Conservation (phyloP, 2,113 vertebrate genomes). For the Trichomycterus rosablanca region DNA sequence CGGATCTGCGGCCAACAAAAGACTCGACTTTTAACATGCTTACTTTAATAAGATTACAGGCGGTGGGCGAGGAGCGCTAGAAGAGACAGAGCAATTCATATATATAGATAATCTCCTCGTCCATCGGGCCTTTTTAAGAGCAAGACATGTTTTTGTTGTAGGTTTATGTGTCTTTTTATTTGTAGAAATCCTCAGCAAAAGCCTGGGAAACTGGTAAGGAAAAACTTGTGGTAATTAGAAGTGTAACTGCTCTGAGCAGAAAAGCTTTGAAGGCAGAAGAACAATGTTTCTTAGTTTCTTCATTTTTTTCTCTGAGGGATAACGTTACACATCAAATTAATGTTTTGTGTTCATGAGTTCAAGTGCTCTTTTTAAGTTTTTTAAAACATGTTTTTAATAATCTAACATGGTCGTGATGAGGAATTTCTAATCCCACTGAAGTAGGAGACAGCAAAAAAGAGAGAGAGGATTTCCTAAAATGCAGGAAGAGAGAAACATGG, state of each 20-base stretch:
- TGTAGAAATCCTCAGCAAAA: constrained; percentile 34
- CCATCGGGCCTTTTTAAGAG: constrained; percentile 19
- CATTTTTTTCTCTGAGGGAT: no score
- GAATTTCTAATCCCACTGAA: constrained; percentile 10
- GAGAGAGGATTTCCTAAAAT: constrained; percentile 50
- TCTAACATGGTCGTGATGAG: neutral
- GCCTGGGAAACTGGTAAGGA: constrained; percentile 30
- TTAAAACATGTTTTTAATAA: no score
- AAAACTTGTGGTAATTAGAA: constrained; percentile 26
- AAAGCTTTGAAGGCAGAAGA: constrained; percentile 36
- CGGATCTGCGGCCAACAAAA: constrained; percentile 31
- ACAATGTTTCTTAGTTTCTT: neutral
- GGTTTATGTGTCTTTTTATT: constrained; percentile 38
- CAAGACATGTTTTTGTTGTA: constrained; percentile 48
- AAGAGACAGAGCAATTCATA: constrained; percentile 38
- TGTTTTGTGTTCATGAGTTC: neutral
- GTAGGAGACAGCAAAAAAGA: neutral
- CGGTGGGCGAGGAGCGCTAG: neutral
- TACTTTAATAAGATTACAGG: constrained; percentile 27
- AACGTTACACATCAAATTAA: no score
- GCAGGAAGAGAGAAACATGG: constrained; percentile 45
- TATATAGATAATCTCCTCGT: constrained; percentile 30
- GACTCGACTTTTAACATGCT: constrained; percentile 38
- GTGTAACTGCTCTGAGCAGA: constrained; percentile 25
- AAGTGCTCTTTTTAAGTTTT: neutral